These are phyloP conservation scores for Campylomormyrus tamandua DNA, from an alignment of 2,113 vertebrate genomes.

Conservation along the genomic window DNA sequence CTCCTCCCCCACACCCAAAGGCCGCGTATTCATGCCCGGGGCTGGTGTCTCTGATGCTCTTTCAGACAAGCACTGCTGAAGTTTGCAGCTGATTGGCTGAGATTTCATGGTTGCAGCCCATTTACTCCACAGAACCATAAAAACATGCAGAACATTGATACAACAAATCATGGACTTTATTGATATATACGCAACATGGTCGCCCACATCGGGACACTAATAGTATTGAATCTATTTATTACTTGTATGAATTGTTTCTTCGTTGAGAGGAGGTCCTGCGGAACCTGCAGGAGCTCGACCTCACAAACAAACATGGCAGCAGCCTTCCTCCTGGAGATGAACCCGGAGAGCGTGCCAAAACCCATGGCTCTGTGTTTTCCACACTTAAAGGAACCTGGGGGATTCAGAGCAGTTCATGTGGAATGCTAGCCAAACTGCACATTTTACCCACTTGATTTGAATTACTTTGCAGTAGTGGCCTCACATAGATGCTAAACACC, in stretches of 20 bases:
- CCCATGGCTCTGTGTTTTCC: background rate
- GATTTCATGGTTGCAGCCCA: background rate
- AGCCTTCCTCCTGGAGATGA: conserved; percentile 14
- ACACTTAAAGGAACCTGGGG: background rate
- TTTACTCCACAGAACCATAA: background rate
- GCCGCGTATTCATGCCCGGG: background rate
- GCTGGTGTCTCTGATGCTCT: background rate
- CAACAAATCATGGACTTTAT: background rate
- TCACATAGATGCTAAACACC: background rate
- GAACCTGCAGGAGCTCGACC: background rate
- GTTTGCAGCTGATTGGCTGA: background rate
- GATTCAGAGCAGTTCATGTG: background rate
- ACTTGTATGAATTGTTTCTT: background rate
- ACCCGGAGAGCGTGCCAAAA: conserved; percentile 18
- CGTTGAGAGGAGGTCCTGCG: background rate
- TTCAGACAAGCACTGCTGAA: background rate
- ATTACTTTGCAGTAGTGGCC: background rate
- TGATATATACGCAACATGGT: background rate
- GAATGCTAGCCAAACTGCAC: background rate
- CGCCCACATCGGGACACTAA: background rate
- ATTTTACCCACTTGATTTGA: background rate
- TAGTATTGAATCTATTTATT: background rate
- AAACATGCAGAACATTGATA: background rate
- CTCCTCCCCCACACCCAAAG: background rate
- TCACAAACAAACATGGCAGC: conserved; percentile 23